phyloP scores from a whole-genome alignment of 1,140 invertebrate genomes.

The Oreohelix idahoensis region DNA sequence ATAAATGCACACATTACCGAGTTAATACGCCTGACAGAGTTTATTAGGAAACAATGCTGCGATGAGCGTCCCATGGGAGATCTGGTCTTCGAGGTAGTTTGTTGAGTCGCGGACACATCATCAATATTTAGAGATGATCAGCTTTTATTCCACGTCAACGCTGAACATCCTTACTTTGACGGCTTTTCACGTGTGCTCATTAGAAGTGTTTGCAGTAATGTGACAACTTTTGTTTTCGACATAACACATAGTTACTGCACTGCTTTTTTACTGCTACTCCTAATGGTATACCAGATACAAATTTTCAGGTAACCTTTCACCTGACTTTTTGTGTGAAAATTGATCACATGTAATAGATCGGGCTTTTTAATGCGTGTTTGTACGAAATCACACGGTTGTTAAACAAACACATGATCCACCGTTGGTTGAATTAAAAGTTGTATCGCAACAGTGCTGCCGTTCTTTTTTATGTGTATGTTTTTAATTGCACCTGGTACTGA shows the following conservation, averaged over 20 bases:
- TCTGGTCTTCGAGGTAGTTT: neutral
- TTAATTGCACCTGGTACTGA: too few relatives aligned
- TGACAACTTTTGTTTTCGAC: neutral
- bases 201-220: slow-evolving; percentile 1
- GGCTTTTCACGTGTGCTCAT: slow-evolving; percentile 4
- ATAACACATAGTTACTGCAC: neutral
- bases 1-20: slow-evolving; percentile 3
- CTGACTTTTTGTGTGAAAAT: neutral
- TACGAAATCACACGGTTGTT: too few relatives aligned
- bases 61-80: neutral
- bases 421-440: too few relatives aligned
- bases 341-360: neutral
- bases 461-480: too few relatives aligned
- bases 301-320: neutral
- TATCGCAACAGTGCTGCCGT: too few relatives aligned
- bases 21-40: neutral
- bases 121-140: slow-evolving; percentile 12
- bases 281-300: neutral
- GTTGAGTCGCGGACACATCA: neutral
- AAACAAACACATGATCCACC: too few relatives aligned
- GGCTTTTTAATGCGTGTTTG: too few relatives aligned
- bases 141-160: neutral
- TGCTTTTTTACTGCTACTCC: neutral
- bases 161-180: slow-evolving; percentile 8
- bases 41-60: neutral